Percentiles rank a stretch among this genome's conserved stretches.
phyloP scores from a whole-genome alignment of 2,113 vertebrate species.

The Petromus typicus region DNA sequence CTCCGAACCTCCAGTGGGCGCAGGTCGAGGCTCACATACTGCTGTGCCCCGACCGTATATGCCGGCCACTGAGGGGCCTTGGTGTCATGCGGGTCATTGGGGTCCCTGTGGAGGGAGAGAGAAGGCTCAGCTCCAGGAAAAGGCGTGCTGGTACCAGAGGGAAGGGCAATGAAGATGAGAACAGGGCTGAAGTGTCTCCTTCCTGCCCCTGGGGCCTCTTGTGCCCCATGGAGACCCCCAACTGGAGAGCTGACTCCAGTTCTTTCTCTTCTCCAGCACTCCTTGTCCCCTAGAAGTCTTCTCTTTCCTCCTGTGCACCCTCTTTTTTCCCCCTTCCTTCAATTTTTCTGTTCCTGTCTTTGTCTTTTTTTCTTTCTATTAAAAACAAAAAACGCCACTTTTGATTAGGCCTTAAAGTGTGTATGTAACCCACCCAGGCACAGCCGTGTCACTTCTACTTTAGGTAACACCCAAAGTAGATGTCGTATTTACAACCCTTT shows the following conservation, averaged over 20 bases:
- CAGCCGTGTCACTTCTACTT: not conserved
- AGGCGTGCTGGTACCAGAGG: not conserved
- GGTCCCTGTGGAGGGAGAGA: constrained; percentile 86
- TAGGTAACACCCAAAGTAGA: not conserved
- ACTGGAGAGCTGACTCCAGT: not conserved
- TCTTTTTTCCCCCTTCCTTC: not conserved
- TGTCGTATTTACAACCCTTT: not conserved
- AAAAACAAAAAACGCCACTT: not conserved
- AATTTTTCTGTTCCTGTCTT: not conserved
- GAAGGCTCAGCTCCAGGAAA: not conserved
- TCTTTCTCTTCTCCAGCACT: not conserved
- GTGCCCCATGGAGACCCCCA: not conserved
- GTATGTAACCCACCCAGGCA: not conserved
- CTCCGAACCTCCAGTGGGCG: constrained; percentile 88
- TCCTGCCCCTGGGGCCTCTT: not conserved
- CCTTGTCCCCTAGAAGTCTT: not conserved
- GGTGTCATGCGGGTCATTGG: constrained; percentile 87
- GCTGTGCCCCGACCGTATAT: constrained; percentile 90
- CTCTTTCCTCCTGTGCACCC: not conserved
- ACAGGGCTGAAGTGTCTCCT: not conserved
- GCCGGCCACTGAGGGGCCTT: constrained; percentile 88
- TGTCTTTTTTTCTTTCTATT: not conserved
- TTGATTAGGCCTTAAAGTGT: not conserved
- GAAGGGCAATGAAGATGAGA: not conserved
- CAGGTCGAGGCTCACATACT: constrained; percentile 90